Evolutionary conservation across 2,113 vertebrate species (phyloP), one percentile per base, ranked within the genome.

Genomic region (Malurus alboscapulatus): DNA sequence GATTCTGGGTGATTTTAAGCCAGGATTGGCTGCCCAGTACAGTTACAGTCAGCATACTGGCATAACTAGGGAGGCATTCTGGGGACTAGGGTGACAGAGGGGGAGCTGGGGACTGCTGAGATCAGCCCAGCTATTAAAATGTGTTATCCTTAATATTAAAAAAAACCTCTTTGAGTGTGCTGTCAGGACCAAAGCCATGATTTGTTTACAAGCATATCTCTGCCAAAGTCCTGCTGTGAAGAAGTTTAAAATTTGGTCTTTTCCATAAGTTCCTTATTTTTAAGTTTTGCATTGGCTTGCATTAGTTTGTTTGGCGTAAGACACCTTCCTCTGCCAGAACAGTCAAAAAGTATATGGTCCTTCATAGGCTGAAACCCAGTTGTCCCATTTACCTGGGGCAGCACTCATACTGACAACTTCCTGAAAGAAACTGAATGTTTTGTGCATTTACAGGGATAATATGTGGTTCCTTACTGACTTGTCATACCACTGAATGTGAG

Each of bases 1-100:
- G 96, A 90, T 69, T 80, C 72, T 69, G 75, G 67, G 34, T 62
- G 90, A 47, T 88, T 88, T 86, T 83, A 88, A 96, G 90, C 75
- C 55, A 74, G 85, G 50, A 50, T 69, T 85, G 88, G 50, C 55
- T 95, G 75, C 29, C 42, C 15, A 2, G 9, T 77, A 1, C 22
- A 42, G 88, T 79, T 79, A 32, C 34, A 59, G 79, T 94, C 90
- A 91, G 82, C 82, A 66, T 76, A 15, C 34, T 73, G 85, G 54
- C 17, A 2, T 42, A 76, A n/a, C 66, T 50, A 61, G 78, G 88
- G 59, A 61, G 54, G 61, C 34, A 57, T 30, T 17, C 18, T 40
- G 40, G 36, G 71, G 74, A 48, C 67, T n/a, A 26, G 62, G 34
- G 44, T 32, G 47, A 32, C 34, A 24, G 54, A 42, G 42, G 24